Evolutionary conservation across 2,113 vertebrate species (phyloP).

Genomic region (Oryzias woworae): DNA sequence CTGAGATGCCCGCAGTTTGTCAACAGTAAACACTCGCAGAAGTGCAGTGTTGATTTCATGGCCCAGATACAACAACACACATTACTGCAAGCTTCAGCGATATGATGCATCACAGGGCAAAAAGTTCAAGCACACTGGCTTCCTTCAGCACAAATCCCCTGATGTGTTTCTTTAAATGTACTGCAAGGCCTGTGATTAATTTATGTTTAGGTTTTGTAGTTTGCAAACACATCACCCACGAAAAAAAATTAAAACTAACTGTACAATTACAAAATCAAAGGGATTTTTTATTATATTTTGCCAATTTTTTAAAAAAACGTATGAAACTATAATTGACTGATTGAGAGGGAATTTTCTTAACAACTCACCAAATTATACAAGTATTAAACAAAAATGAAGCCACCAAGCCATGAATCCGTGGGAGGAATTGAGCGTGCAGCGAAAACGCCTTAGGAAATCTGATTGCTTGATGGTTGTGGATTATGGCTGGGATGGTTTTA

Average conservation of each 20-base stretch:
- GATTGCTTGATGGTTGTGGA: constrained; percentile 64
- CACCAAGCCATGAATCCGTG: constrained; percentile 47
- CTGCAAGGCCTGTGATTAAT: constrained; percentile 28
- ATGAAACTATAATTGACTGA: too few relatives aligned
- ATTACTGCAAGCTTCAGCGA: constrained; percentile 61
- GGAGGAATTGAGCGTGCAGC: constrained; percentile 59
- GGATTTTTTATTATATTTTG: too few relatives aligned
- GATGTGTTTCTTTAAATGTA: constrained; percentile 20
- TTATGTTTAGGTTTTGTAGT: constrained; percentile 18
- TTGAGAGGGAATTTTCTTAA: too few relatives aligned
- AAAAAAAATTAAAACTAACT: neutral
- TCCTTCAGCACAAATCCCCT: constrained; percentile 44
- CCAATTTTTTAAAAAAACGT: too few relatives aligned
- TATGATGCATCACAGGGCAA: constrained; percentile 44
- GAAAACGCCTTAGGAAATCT: constrained; percentile 54
- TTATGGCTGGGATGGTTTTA: constrained; percentile 61
- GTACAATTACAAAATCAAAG: constrained; percentile 10
- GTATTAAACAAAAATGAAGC: constrained; percentile 37
- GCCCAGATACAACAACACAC: constrained; percentile 70
- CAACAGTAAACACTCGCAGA: constrained; percentile 43
- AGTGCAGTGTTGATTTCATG: constrained; percentile 62
- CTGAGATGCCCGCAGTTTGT: constrained; percentile 37
- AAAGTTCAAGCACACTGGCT: constrained; percentile 52
- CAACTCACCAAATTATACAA: constrained; percentile 42
- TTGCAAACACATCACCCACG: neutral